Base-by-base conservation (phyloP, 2,797 vertebrate species). In the Remorina albescens region DNA sequence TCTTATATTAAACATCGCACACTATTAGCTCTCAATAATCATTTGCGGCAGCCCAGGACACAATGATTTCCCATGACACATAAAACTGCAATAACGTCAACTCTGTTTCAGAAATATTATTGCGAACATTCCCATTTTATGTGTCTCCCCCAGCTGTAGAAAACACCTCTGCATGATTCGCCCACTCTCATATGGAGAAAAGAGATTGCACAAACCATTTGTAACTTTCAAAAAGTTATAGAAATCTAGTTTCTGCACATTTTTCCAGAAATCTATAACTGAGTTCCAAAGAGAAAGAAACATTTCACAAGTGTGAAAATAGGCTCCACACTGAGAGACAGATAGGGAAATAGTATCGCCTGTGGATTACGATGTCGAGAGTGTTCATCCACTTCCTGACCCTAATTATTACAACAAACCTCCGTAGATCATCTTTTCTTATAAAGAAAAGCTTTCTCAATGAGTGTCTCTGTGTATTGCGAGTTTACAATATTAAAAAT, bases 11-110 rank as follows among this genome's bases (percentile, higher is more conserved):
- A 97, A 97, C 96, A 94, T 95, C 92, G 94, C 87, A 92, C 90
- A 94, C 95, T 96, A 96, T 97, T 95, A 97, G 96, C 95, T 95
- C 96, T 96, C 96, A 96, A 94, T 95, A 95, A 96, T 95, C 94
- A 92, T 91, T 94, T 93, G 94, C 93, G 88, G 91, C 92, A 92
- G 93, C 93, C 91, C 92, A 94, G 86, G 94, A 94, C 91, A 94
- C 91, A 94, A 90, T 98, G 96, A 96, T 98, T 96, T 97, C 98
- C 97, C 97, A 92, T 93, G 97, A 94, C 94, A 87, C 96, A 93
- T 96, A 95, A 96, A 95, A 95, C 93, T 94, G 95, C 95, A 96
- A 95, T 95, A 96, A 95, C 94, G 93, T 94, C 95, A 94, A 92
- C 95, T 93, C 88, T 26, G 88, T 93, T 96, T 94, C 93, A 91